Evolutionary conservation across 2,888 invertebrate species (phyloP), one percentile per base, ranked within the genome.

Genomic region (Periphyllus acericola): DNA sequence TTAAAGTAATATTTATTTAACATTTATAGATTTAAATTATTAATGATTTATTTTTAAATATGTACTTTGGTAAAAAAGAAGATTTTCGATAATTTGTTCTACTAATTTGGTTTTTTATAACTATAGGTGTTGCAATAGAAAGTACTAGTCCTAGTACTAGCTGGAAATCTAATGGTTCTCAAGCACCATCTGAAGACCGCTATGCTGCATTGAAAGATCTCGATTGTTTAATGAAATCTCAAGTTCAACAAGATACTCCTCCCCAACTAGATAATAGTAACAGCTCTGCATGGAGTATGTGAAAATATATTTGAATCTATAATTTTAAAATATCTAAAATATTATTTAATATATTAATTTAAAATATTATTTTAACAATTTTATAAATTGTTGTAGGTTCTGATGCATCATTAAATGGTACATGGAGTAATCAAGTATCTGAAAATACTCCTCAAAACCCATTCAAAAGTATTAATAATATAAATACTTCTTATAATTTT

Each of bases 191-290:
- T 91, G 96, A 96, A 93, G 98, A 99, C 92, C 95, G 97, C 90
- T 99, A 99, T 92, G 98, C 98, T 90, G 98, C 98, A 83, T 93
- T 99, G 89, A 97, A 98, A 92, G 98, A 98, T 92, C 94, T 99
- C 91, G 98, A 98, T 91, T 93, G 92, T 80, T 91, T 93, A 89
- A 94, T 94, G 92, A 93, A 93, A 90, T 90, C 90, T 83, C 91
- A 91, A 89, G 85, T 89, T 80, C 72, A 80, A 75, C 87, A 81
- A 75, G 87, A 87, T 66, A 66, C 60, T 81, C 66, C 80, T 81
- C 74, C 81, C 11, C 79, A 79, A 55, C 32, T 87, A 74, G 74
- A 87, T 81, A 87, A 80, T 74, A 87, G 80, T 81, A 87, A 81
- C 66, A 81, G 60, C 52, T 87, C 87, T 46, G 74, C 87, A 46